Evolutionary conservation across 2,888 invertebrate species (phyloP).

Genomic region (Eupithecia tripunctaria): DNA sequence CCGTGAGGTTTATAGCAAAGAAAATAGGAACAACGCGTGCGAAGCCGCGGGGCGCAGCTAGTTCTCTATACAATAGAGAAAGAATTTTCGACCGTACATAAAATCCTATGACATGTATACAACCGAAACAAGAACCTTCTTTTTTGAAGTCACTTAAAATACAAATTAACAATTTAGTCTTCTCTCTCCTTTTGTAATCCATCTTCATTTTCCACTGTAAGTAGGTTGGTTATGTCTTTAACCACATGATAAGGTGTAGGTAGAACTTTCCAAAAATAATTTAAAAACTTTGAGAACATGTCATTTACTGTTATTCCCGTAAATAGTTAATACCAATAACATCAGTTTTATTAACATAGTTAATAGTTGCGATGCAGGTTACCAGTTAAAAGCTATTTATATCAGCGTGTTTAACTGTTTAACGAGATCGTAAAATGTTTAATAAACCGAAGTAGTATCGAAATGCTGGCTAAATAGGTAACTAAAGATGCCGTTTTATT

Average conservation of each 20-base stretch:
- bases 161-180: too few species aligned
- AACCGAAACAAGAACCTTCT: too few species aligned
- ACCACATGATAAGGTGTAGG: background rate
- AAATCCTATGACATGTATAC: too few species aligned
- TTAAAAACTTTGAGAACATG: background rate
- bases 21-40: too few species aligned
- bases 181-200: too few species aligned
- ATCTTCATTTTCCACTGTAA: too few species aligned
- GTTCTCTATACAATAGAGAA: too few species aligned
- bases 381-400: constrained; percentile 12
- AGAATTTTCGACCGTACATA: too few species aligned
- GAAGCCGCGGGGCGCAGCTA: too few species aligned
- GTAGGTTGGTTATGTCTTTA: too few species aligned
- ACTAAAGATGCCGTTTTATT: background rate
- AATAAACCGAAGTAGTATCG: background rate
- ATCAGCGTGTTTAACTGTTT: constrained; percentile 7
- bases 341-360: constrained; percentile 28
- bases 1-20: too few species aligned
- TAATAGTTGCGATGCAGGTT: constrained; percentile 37
- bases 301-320: constrained; percentile 6
- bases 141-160: too few species aligned
- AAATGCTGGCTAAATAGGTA: constrained; percentile 1
- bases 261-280: background rate
- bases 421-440: constrained; percentile 20
- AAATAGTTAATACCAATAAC: constrained; percentile 13